These are phyloP conservation scores for Vireo altiloquus DNA, from an alignment of 2,113 vertebrate species.

Conservation along the genomic window DNA sequence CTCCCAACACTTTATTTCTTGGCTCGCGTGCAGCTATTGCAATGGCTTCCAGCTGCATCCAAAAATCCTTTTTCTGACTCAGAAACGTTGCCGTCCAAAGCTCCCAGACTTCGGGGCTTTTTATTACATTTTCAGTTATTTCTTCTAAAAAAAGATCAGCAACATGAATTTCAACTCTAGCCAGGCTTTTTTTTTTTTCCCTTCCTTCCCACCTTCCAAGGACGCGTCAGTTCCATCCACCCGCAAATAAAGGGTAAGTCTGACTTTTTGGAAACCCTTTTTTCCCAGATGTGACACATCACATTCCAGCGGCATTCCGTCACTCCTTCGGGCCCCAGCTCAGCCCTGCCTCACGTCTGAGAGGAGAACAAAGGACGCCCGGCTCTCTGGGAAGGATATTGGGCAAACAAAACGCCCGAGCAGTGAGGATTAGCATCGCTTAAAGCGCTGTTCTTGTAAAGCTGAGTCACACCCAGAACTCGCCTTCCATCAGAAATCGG, in stretches of 20 bases:
- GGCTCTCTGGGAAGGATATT: background rate
- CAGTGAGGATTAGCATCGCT: background rate
- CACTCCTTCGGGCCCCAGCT: background rate
- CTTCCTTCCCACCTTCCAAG: background rate
- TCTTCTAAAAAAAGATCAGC: background rate
- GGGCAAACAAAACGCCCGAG: background rate
- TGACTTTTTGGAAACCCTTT: background rate
- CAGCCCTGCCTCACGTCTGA: background rate
- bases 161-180: background rate
- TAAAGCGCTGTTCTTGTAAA: background rate
- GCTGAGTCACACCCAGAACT: conserved; percentile 26
- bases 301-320: conserved; percentile 48
- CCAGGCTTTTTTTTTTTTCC: background rate
- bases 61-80: background rate
- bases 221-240: background rate
- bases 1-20: background rate
- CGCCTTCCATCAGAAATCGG: background rate
- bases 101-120: background rate
- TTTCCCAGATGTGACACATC: conserved; percentile 45
- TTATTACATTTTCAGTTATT: background rate
- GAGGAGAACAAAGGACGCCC: conserved; percentile 19
- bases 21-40: background rate
- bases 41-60: conserved; percentile 6
- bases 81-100: background rate
- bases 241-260: background rate